Evolutionary conservation across 2,113 vertebrate species (phyloP).

Genomic region (Leptosomus discolor): DNA sequence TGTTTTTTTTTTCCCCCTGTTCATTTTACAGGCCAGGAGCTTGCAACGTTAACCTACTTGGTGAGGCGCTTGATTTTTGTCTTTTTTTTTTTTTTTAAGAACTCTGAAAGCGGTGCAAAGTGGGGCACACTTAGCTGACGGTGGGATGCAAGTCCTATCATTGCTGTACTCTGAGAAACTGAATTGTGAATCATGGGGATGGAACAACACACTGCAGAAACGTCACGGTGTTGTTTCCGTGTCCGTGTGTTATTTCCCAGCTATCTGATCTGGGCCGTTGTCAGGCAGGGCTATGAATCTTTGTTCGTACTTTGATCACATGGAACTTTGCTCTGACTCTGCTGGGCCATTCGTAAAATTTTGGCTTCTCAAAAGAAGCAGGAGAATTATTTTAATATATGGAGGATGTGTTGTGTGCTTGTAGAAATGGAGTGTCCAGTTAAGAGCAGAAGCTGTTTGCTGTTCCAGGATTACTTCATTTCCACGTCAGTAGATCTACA

Average conservation of each 20-base stretch:
- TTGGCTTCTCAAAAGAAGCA: background rate
- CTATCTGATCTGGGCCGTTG: background rate
- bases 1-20: background rate
- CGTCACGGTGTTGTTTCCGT: background rate
- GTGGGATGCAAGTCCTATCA: background rate
- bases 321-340: background rate
- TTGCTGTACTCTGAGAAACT: background rate
- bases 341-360: background rate
- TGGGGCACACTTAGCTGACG: background rate
- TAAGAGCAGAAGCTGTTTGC: background rate
- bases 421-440: background rate
- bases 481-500: slow-evolving; percentile 83
- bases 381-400: background rate
- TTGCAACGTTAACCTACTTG: slow-evolving; percentile 89
- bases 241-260: background rate
- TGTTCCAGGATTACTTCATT: slow-evolving; percentile 85
- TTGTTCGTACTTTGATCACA: background rate
- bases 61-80: slow-evolving; percentile 70
- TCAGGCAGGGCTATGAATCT: background rate
- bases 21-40: slow-evolving; percentile 82
- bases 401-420: background rate
- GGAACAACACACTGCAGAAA: background rate
- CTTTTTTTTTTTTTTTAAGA: background rate
- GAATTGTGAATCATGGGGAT: background rate
- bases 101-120: background rate